Conservation (phyloP, 2,888 invertebrate genomes). For the Pardosa pseudoannulata region DNA sequence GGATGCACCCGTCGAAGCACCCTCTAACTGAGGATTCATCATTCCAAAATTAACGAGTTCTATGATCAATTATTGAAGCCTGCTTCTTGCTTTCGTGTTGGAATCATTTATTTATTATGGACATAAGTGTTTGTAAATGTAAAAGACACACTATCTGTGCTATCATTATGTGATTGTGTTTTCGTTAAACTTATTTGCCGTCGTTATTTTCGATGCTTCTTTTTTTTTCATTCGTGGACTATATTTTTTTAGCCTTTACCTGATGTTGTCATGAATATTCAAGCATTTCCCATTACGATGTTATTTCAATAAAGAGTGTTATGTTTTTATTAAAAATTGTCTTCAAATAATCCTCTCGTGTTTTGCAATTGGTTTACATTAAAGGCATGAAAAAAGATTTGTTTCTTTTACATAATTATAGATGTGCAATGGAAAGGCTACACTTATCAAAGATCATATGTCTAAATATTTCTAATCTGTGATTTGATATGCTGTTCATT, state of each 20-base stretch:
- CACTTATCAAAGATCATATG: no score
- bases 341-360: not conserved
- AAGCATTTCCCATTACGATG: conserved; percentile 5
- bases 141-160: not conserved
- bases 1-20: conserved; percentile 38
- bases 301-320: conserved; percentile 5
- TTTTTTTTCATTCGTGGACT: not conserved
- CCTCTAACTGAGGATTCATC: conserved; percentile 27
- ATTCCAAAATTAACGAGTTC: not conserved
- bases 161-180: not conserved
- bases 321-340: conserved; percentile 16
- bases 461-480: no score
- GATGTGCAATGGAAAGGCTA: no score
- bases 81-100: not conserved
- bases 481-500: no score
- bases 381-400: not conserved
- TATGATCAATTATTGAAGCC: not conserved
- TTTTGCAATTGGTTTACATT: not conserved
- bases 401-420: not conserved
- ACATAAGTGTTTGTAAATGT: not conserved
- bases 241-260: not conserved
- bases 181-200: not conserved
- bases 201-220: not conserved
- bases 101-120: not conserved
- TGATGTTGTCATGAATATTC: not conserved